These are phyloP conservation scores for Emydoidea blandingii DNA, from an alignment of 2,797 vertebrate genomes.

Conservation along the genomic window DNA sequence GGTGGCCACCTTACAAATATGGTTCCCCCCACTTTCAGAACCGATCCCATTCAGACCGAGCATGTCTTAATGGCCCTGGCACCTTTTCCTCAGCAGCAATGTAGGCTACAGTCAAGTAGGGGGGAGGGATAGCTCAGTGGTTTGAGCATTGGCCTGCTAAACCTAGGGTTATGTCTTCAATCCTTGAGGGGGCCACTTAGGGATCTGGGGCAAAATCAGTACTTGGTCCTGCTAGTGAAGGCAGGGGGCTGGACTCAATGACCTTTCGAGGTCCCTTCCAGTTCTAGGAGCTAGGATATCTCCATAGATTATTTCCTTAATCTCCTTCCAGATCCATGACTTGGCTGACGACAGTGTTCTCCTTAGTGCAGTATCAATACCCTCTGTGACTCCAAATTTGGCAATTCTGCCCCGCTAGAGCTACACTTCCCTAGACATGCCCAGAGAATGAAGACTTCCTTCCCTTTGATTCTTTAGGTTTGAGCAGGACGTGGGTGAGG, in stretches of 20 bases:
- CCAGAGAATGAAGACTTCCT: not conserved
- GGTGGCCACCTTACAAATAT: not conserved
- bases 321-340: not conserved
- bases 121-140: too few relatives aligned
- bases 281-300: too few relatives aligned
- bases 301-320: not conserved
- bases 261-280: too few relatives aligned
- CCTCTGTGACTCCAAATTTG: not conserved
- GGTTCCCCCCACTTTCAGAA: not conserved
- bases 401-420: not conserved
- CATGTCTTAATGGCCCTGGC: not conserved
- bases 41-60: constrained; percentile 31
- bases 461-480: not conserved
- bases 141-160: too few relatives aligned
- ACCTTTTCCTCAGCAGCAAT: not conserved
- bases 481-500: not conserved
- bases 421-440: not conserved
- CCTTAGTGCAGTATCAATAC: not conserved
- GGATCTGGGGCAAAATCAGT: too few relatives aligned
- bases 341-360: not conserved
- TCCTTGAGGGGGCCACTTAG: too few relatives aligned
- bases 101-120: not conserved
- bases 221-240: too few relatives aligned
- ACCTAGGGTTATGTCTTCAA: too few relatives aligned
- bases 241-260: too few relatives aligned